phyloP scores from a whole-genome alignment of 2,888 invertebrate species.

The Aradus depressus region DNA sequence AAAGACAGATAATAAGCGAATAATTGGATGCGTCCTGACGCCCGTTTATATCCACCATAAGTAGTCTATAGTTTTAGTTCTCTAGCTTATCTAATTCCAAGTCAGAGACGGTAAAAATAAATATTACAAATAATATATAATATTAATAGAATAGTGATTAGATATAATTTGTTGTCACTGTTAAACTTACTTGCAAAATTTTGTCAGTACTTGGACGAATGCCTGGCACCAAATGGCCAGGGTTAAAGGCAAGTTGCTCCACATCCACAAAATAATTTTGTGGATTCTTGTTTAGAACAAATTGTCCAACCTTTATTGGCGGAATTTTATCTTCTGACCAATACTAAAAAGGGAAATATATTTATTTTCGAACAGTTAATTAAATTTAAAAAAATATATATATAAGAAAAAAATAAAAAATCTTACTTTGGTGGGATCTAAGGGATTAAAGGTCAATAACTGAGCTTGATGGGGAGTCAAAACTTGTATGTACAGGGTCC shows the following conservation, averaged over 20 bases:
- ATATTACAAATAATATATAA: too few relatives aligned
- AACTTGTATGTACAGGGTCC: constrained; percentile 40
- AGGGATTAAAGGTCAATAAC: constrained; percentile 38
- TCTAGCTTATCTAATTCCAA: not conserved
- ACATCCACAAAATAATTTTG: constrained; percentile 43
- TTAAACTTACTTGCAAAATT: constrained; percentile 38
- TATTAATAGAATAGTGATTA: too few relatives aligned
- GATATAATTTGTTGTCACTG: too few relatives aligned
- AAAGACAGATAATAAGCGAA: too few relatives aligned
- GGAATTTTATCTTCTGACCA: constrained; percentile 42
- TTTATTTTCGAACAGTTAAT: not conserved
- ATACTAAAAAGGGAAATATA: constrained; percentile 27
- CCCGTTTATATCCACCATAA: too few relatives aligned
- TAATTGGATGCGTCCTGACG: too few relatives aligned
- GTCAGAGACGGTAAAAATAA: not conserved
- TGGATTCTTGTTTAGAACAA: constrained; percentile 42
- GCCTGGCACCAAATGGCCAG: constrained; percentile 41
- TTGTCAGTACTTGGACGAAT: constrained; percentile 44
- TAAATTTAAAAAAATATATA: not conserved
- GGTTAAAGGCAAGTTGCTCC: constrained; percentile 43
- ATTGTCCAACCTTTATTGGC: constrained; percentile 41
- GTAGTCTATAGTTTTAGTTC: not conserved
- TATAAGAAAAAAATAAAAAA: not conserved
- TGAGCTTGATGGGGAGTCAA: constrained; percentile 38
- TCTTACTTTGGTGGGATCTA: constrained; percentile 39